Percentiles rank a stretch among this genome's conserved stretches.
Evolutionary conservation across 2,113 vertebrate genomes (phyloP).

Genomic region (Poeciliopsis retropinna): DNA sequence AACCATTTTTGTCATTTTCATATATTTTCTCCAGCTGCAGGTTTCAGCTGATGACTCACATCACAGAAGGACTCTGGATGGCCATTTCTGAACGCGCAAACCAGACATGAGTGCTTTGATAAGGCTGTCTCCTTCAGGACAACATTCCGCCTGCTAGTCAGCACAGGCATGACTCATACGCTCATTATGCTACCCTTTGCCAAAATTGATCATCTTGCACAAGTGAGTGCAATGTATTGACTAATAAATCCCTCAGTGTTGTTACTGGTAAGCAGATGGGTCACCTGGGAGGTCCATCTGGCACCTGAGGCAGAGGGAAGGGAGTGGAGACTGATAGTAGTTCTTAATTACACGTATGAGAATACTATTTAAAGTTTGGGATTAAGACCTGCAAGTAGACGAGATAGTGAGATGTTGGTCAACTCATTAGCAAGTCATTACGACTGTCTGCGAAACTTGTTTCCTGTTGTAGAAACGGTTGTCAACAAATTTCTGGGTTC

Average conservation of each 20-base stretch:
- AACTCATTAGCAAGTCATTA: too few species aligned
- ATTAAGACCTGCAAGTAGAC: not conserved
- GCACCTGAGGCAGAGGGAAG: constrained; percentile 28
- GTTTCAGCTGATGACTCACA: constrained; percentile 34
- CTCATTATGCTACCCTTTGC: not conserved
- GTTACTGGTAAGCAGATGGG: constrained; percentile 18
- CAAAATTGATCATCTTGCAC: constrained; percentile 14
- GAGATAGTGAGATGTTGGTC: not conserved
- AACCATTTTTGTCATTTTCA: constrained; percentile 1
- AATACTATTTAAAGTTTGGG: not conserved
- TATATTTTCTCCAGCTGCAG: constrained; percentile 18
- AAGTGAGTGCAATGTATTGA: constrained; percentile 3
- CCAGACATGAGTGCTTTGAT: not conserved
- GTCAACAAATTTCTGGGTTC: too few species aligned
- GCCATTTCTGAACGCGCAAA: not conserved
- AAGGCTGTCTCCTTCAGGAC: not conserved
- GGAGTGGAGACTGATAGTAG: not conserved
- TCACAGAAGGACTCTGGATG: not conserved
- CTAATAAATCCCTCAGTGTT: constrained; percentile 7
- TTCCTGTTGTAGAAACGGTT: too few species aligned
- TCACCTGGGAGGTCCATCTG: constrained; percentile 23
- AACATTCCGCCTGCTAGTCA: not conserved
- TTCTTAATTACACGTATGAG: constrained; percentile 43
- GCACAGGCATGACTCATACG: not conserved
- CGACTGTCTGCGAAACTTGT: too few species aligned